phyloP scores from a whole-genome alignment of 1,140 invertebrate species.

The Fopius arisanus region DNA sequence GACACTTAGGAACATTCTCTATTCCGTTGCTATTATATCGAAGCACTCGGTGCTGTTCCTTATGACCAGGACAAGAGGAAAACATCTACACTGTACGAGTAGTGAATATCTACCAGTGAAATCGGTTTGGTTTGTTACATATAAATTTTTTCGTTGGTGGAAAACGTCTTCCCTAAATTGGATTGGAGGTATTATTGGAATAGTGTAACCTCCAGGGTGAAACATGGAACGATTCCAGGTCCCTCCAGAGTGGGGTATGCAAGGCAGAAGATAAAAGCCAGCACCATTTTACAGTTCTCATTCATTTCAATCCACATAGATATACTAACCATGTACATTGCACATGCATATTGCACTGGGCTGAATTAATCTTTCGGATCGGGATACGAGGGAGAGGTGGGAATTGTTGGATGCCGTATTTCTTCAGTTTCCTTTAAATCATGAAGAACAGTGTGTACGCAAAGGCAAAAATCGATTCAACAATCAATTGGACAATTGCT shows the following conservation, averaged over 20 bases:
- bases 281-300: conserved; percentile 7
- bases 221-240: conserved; percentile 12
- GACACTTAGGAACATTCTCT: background rate
- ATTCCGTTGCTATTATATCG: background rate
- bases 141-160: background rate
- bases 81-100: background rate
- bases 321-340: background rate
- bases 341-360: background rate
- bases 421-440: no score
- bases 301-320: conserved; percentile 5
- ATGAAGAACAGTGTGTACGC: no score
- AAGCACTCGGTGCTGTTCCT: background rate
- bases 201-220: conserved; percentile 14
- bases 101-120: background rate
- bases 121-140: conserved; percentile 14
- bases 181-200: conserved; percentile 18
- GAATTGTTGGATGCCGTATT: background rate
- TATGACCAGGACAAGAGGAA: conserved; percentile 1
- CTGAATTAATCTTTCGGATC: background rate
- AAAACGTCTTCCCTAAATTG: conserved; percentile 20
- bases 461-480: no score
- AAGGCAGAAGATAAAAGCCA: conserved; percentile 1
- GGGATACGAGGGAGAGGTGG: background rate
- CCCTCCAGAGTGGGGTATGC: background rate
- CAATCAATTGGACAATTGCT: no score